These are phyloP conservation scores for Phrynocephalus vlangalii DNA, from an alignment of 2,797 vertebrate genomes.

Conservation along the genomic window DNA sequence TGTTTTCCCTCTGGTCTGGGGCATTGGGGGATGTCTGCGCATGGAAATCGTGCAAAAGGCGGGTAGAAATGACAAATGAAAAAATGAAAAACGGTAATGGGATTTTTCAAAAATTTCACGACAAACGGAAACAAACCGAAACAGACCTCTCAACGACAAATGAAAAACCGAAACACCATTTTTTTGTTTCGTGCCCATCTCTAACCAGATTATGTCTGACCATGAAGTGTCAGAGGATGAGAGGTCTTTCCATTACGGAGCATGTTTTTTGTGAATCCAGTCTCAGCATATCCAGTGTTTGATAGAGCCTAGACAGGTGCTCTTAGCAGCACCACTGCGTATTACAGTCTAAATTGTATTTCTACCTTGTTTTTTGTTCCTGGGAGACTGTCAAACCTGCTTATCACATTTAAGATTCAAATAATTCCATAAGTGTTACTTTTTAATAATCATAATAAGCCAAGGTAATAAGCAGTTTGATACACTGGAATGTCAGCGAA, in stretches of 20 bases:
- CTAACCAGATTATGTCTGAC: background rate
- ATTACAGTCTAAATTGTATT: background rate
- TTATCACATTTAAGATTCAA: conserved; percentile 42
- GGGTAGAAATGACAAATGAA: no score
- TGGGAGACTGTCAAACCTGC: background rate
- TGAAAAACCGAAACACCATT: no score
- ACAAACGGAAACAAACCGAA: no score
- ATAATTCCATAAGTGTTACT: conserved; percentile 38
- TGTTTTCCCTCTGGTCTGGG: no score
- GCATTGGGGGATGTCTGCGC: no score
- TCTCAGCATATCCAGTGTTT: background rate
- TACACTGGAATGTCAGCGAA: conserved; percentile 44
- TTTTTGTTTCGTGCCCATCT: no score
- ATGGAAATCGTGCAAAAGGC: no score
- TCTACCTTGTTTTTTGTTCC: background rate
- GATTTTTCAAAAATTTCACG: no score
- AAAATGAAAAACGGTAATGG: no score
- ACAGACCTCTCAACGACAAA: no score
- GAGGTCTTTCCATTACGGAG: background rate
- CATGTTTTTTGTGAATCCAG: background rate
- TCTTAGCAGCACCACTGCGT: background rate
- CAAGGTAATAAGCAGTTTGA: conserved; percentile 48
- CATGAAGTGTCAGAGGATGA: background rate
- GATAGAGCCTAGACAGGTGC: background rate
- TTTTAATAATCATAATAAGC: conserved; percentile 44